Conservation (phyloP, 1,140 invertebrate genomes). For the Frieseomelitta varia region DNA sequence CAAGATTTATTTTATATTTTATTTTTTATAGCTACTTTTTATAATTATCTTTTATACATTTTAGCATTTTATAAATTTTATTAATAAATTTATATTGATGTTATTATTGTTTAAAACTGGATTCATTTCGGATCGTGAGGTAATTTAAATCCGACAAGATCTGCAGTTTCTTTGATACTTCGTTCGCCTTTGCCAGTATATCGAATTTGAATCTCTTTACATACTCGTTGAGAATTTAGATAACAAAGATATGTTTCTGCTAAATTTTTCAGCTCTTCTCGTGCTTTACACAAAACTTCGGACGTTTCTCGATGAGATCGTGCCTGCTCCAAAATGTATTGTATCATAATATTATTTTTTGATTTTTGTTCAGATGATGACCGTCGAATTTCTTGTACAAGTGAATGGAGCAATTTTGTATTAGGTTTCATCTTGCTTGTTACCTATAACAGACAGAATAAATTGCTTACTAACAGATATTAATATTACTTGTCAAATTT, state of each 20-base stretch:
- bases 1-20: constrained; percentile 4
- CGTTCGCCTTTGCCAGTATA: constrained; percentile 91
- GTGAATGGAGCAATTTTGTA: constrained; percentile 82
- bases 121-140: constrained; percentile 89
- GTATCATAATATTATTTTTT: constrained; percentile 83
- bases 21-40: constrained; percentile 2
- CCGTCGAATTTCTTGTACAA: constrained; percentile 85
- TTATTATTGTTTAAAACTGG: neutral
- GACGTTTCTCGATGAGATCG: constrained; percentile 89
- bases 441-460: constrained; percentile 41
- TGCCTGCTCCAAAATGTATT: constrained; percentile 88
- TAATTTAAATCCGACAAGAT: constrained; percentile 92
- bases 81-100: neutral
- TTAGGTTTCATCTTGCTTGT: constrained; percentile 78
- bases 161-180: constrained; percentile 88
- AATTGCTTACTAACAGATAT: neutral
- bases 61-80: neutral
- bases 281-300: constrained; percentile 90
- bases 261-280: constrained; percentile 88
- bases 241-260: constrained; percentile 90
- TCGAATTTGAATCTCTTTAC: constrained; percentile 87
- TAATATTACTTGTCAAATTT: neutral
- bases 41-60: neutral
- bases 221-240: constrained; percentile 85
- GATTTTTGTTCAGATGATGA: constrained; percentile 81